Percentiles rank a stretch among this genome's conserved stretches.
Conservation (phyloP, 2,888 invertebrate genomes). For the Tillus elongatus region DNA sequence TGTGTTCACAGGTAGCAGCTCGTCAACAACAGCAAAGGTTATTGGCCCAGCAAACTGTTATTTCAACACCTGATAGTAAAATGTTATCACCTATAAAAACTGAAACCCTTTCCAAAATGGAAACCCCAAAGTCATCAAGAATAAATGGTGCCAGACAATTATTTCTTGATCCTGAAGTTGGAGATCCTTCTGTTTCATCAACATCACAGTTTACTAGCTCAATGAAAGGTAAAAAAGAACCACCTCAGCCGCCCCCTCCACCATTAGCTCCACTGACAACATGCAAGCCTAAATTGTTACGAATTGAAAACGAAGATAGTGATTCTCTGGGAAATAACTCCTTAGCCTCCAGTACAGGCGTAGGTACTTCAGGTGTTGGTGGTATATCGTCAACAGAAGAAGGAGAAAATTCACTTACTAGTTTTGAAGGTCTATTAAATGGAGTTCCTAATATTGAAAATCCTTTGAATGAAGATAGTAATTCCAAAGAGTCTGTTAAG, state of each 20-base stretch:
- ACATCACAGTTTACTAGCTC: slow-evolving; percentile 33
- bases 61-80: slow-evolving; percentile 29
- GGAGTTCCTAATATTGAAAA: slow-evolving; percentile 49
- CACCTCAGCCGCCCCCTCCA: slow-evolving; percentile 44
- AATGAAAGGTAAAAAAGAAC: slow-evolving; percentile 38
- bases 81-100: slow-evolving; percentile 33
- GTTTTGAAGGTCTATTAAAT: slow-evolving; percentile 55
- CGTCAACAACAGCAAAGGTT: slow-evolving; percentile 56
- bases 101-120: slow-evolving; percentile 22
- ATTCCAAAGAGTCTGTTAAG: slow-evolving; percentile 42
- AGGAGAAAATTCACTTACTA: slow-evolving; percentile 53
- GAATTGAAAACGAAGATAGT: slow-evolving; percentile 41
- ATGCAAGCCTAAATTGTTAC: slow-evolving; percentile 19
- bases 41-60: slow-evolving; percentile 45
- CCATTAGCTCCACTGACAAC: slow-evolving; percentile 42
- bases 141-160: slow-evolving; percentile 40
- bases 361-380: slow-evolving; percentile 43
- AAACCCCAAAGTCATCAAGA: slow-evolving; percentile 32
- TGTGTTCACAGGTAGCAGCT: slow-evolving; percentile 64
- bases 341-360: slow-evolving; percentile 49
- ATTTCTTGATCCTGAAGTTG: slow-evolving; percentile 37
- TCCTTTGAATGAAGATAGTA: slow-evolving; percentile 46
- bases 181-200: slow-evolving; percentile 38
- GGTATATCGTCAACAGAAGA: slow-evolving; percentile 44
- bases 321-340: slow-evolving; percentile 48